Evolutionary conservation across 2,113 vertebrate genomes (phyloP).

Genomic region (Lasiurus cinereus): DNA sequence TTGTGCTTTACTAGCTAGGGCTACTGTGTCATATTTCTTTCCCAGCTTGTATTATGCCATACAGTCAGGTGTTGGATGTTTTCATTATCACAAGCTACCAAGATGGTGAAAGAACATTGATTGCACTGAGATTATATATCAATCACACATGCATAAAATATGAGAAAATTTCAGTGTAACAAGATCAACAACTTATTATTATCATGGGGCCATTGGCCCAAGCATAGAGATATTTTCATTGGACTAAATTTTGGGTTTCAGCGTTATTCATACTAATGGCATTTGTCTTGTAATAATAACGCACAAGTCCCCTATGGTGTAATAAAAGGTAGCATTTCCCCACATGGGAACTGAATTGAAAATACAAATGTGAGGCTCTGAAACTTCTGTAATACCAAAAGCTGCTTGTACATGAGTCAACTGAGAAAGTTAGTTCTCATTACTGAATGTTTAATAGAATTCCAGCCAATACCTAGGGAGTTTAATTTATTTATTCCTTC

Average conservation of each 20-base stretch:
- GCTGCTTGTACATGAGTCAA: neutral
- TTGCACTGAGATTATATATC: neutral
- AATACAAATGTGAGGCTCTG: constrained; percentile 61
- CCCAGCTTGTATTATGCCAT: constrained; percentile 7
- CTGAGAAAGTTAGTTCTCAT: constrained; percentile 15
- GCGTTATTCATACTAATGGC: constrained; percentile 20
- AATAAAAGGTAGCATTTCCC: constrained; percentile 44
- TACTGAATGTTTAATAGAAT: neutral
- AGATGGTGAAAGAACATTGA: constrained; percentile 48
- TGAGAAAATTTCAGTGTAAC: neutral
- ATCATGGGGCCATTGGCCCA: constrained; percentile 1
- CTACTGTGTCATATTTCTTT: constrained; percentile 16
- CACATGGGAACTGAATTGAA: constrained; percentile 41
- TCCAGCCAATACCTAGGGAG: neutral
- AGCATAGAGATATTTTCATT: constrained; percentile 58
- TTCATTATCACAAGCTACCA: constrained; percentile 46
- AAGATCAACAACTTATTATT: constrained; percentile 43
- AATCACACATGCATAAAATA: neutral
- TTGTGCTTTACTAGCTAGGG: neutral
- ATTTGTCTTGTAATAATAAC: constrained; percentile 51
- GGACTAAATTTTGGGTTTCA: constrained; percentile 49
- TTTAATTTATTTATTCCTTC: constrained; percentile 1
- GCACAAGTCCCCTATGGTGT: neutral
- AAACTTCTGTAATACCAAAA: constrained; percentile 34
- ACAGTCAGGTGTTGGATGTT: constrained; percentile 30